phyloP scores from a whole-genome alignment of 1,140 invertebrate species.

The Eumeta japonica region DNA sequence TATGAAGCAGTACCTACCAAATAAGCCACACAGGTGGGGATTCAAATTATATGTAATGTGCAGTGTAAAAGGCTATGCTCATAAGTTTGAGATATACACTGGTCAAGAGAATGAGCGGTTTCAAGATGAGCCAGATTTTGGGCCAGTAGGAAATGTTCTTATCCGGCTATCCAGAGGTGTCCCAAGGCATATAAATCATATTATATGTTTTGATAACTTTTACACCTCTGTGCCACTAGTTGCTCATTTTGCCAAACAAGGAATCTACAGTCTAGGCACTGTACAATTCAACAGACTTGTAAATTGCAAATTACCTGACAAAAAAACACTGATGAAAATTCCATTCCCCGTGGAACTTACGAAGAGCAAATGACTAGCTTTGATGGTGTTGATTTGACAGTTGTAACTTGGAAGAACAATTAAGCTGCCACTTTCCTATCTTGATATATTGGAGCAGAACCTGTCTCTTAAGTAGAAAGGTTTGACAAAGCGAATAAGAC shows the following conservation, averaged over 20 bases:
- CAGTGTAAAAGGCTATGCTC: too few species aligned
- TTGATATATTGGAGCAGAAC: slow-evolving; percentile 32
- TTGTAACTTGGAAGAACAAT: slow-evolving; percentile 33
- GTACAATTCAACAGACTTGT: slow-evolving; percentile 20
- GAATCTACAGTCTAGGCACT: slow-evolving; percentile 23
- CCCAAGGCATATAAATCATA: slow-evolving; percentile 1
- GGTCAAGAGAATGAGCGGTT: slow-evolving; percentile 1
- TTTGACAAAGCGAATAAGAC: slow-evolving; percentile 31
- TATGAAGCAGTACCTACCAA: too few species aligned
- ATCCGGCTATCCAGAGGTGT: not conserved
- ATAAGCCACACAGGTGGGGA: slow-evolving; percentile 4
- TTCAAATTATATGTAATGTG: slow-evolving; percentile 2
- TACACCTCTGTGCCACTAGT: slow-evolving; percentile 2
- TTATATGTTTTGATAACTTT: slow-evolving; percentile 2
- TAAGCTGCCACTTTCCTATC: slow-evolving; percentile 39
- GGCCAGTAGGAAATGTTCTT: not conserved
- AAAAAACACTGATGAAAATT: slow-evolving; percentile 24
- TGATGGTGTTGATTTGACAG: slow-evolving; percentile 25
- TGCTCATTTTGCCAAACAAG: slow-evolving; percentile 22
- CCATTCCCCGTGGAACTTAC: slow-evolving; percentile 22
- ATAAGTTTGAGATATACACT: too few species aligned
- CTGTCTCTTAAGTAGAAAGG: slow-evolving; percentile 20
- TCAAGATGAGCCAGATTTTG: not conserved
- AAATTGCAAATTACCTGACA: slow-evolving; percentile 21
- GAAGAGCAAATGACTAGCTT: slow-evolving; percentile 21